These are phyloP conservation scores for Oasisia sp. DNA, from an alignment of 2,888 invertebrate genomes.

Conservation along the genomic window DNA sequence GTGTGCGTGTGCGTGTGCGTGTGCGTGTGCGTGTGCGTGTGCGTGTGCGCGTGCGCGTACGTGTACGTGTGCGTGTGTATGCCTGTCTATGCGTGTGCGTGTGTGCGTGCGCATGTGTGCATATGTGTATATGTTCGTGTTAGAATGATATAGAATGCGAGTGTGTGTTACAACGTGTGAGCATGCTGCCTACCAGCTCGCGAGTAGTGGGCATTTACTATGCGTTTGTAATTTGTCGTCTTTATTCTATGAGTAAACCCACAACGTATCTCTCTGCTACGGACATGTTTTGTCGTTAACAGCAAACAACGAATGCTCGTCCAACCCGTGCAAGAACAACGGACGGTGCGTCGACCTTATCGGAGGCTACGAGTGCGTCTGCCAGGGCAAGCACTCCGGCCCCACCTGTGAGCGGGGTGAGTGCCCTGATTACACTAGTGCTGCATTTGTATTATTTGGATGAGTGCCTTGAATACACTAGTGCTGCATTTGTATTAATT, in stretches of 20 bases:
- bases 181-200: too few relatives aligned
- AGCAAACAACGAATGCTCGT: slow-evolving; percentile 49
- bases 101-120: too few relatives aligned
- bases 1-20: not conserved
- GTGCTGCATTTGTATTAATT: too few relatives aligned
- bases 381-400: slow-evolving; percentile 50
- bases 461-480: too few relatives aligned
- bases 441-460: not conserved
- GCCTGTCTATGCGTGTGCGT: too few relatives aligned
- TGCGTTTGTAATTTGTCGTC: too few relatives aligned
- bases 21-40: not conserved
- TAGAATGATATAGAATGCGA: too few relatives aligned
- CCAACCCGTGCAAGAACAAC: slow-evolving; percentile 50
- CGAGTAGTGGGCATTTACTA: too few relatives aligned
- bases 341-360: slow-evolving; percentile 48
- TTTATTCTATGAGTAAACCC: not conserved
- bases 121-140: too few relatives aligned
- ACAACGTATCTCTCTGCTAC: not conserved
- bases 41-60: not conserved
- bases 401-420: slow-evolving; percentile 51
- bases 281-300: not conserved
- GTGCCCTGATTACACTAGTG: slow-evolving; percentile 12
- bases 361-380: slow-evolving; percentile 51
- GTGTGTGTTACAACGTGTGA: too few relatives aligned
- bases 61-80: too few relatives aligned